Evolutionary conservation across 2,888 invertebrate species (phyloP), one percentile per base, ranked within the genome.

Genomic region (Leistus spinibarbis): DNA sequence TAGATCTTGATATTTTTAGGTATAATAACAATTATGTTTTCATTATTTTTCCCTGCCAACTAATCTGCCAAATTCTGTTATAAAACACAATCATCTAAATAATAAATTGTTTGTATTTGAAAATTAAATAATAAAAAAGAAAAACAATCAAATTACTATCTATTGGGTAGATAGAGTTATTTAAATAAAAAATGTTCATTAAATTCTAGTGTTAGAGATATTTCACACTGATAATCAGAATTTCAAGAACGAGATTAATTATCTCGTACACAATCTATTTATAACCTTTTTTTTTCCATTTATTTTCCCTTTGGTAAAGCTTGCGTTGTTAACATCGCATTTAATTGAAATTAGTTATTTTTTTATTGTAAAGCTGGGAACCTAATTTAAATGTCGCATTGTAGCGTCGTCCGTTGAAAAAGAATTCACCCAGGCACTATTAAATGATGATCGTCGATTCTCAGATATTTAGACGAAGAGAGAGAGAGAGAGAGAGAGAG

Each of bases 361-460:
- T 60, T 60, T 60, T 40, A 40, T 40, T 40, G 40, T 40, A 60
- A 19, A 60, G 60, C 40, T 66, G 66, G 66, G 66, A 66, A 66
- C 66, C 66, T 66, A 66, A 66, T 66, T 66, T 66, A 66, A 66
- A 66, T 66, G 54, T 19, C 17, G 17, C 27, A 53, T 66, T 64
- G 24, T 64, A 24, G 20, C 17, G 60, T n/a, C 24, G 24, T 64
- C 24, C 9, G 24, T n/a, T 23, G 10, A n/a, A 64, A 64, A 64
- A 64, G 24, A 64, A 23, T 64, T 23, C 64, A 64, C 1, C 23
- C 16, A 57, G 19, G n/a, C 4, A 57, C n/a, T 19, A 19, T 19
- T 57, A 19, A 40, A 40, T 19, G 22, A 54, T 66, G 66, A 9
- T 53, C 17, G 17, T 40, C 53, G 27, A 66, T 66, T 53, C 53